phyloP scores from a whole-genome alignment of 2,888 invertebrate species.

The Lamellibrachia satsuma region DNA sequence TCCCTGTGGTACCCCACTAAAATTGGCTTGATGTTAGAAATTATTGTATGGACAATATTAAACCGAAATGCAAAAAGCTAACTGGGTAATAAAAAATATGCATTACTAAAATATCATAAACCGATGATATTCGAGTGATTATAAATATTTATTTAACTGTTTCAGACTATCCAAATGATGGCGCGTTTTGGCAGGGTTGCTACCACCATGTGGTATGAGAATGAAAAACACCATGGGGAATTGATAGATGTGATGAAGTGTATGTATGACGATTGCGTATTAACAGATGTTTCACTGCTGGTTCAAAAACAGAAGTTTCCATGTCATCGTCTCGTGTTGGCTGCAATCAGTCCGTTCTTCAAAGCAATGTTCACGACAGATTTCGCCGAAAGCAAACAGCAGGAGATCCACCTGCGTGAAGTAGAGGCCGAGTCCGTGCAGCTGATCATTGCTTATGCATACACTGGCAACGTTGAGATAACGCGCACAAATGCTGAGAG shows the following conservation, averaged over 20 bases:
- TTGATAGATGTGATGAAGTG: conserved; percentile 53
- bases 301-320: conserved; percentile 52
- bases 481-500: conserved; percentile 57
- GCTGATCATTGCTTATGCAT: conserved; percentile 59
- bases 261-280: conserved; percentile 52
- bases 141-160: not conserved
- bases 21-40: no score
- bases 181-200: not conserved
- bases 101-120: not conserved
- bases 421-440: conserved; percentile 54
- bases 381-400: conserved; percentile 54
- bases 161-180: not conserved
- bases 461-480: conserved; percentile 58
- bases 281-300: conserved; percentile 57
- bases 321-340: conserved; percentile 58
- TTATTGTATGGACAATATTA: no score
- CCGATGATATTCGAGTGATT: not conserved
- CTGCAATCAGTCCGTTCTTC: conserved; percentile 61
- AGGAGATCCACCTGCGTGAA: conserved; percentile 53
- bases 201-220: not conserved
- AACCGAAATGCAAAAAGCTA: no score
- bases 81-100: no score
- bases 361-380: conserved; percentile 60
- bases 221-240: not conserved
- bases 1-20: no score